These are phyloP conservation scores for Noctua janthina DNA, from an alignment of 2,888 invertebrate genomes.

Conservation along the genomic window DNA sequence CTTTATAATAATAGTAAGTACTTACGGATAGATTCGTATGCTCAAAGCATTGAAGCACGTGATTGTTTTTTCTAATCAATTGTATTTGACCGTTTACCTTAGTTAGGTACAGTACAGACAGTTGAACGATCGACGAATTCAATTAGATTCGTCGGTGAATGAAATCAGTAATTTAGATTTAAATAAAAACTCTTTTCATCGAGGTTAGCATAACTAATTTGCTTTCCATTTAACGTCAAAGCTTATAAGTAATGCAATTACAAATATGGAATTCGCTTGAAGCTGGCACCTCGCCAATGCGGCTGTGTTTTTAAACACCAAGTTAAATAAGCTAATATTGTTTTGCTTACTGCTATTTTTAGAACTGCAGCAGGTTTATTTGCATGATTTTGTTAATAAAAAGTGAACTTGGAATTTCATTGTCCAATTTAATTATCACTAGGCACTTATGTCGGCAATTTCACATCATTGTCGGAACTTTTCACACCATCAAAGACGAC, in stretches of 20 bases:
- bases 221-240: constrained; percentile 45
- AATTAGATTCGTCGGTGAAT: constrained; percentile 27
- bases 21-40: constrained; percentile 20
- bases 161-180: constrained; percentile 16
- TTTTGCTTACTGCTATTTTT: constrained; percentile 31
- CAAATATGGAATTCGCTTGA: constrained; percentile 59
- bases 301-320: constrained; percentile 36
- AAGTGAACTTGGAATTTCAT: constrained; percentile 5
- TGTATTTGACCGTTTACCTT: constrained; percentile 26
- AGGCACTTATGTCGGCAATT: background rate
- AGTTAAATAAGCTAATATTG: constrained; percentile 34
- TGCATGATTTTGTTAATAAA: constrained; percentile 6
- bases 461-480: background rate
- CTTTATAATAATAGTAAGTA: background rate
- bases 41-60: constrained; percentile 38
- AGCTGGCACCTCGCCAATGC: constrained; percentile 59
- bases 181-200: constrained; percentile 30
- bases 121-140: constrained; percentile 41
- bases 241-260: constrained; percentile 57
- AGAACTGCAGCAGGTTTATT: constrained; percentile 22
- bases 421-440: background rate
- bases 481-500: background rate
- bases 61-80: constrained; percentile 54
- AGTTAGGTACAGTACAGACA: constrained; percentile 18
- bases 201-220: constrained; percentile 39